These are phyloP conservation scores for Drosophila cracens DNA, from an alignment of 2,888 invertebrate species.

Conservation along the genomic window DNA sequence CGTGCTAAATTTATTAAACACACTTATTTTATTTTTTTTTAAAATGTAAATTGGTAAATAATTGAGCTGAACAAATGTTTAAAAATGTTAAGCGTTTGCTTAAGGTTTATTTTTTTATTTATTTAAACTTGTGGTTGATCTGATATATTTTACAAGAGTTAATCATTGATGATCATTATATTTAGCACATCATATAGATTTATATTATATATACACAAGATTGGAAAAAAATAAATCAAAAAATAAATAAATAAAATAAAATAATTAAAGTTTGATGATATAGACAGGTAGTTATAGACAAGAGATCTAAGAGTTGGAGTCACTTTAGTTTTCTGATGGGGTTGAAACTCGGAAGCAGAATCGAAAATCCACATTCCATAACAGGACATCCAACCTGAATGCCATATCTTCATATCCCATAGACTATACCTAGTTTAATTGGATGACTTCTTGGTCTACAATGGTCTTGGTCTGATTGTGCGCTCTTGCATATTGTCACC, in stretches of 20 bases:
- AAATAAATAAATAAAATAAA: background rate
- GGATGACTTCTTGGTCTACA: background rate
- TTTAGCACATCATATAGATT: background rate
- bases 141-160: background rate
- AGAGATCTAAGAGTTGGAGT: background rate
- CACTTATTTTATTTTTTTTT: background rate
- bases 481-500: background rate
- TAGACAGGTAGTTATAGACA: no score
- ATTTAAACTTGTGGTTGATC: background rate
- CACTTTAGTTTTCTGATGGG: background rate
- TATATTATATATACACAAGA: background rate
- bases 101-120: background rate
- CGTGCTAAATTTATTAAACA: constrained; percentile 37
- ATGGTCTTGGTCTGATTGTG: background rate
- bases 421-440: background rate
- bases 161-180: background rate
- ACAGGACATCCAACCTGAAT: background rate
- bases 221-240: background rate
- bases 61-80: background rate
- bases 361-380: accelerated
- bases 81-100: background rate
- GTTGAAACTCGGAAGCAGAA: background rate
- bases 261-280: no score
- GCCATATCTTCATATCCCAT: accelerated
- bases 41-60: background rate